These are phyloP conservation scores for Trachurus trachurus DNA, from an alignment of 2,797 vertebrate species.

Conservation along the genomic window DNA sequence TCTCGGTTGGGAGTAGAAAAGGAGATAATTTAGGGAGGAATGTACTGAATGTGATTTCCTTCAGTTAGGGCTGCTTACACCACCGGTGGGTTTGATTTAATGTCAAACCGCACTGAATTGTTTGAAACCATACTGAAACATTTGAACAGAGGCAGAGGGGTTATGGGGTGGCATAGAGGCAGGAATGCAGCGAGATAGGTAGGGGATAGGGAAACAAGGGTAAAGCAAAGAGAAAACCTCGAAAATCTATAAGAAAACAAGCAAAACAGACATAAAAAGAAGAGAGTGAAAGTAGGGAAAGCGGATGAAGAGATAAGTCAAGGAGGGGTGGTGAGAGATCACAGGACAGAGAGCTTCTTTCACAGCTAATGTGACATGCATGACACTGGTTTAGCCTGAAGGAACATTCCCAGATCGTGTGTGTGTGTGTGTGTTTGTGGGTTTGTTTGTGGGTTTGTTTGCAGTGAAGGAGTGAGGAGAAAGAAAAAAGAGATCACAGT, in stretches of 20 bases:
- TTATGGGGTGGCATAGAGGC: conserved; percentile 26
- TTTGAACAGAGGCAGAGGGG: conserved; percentile 29
- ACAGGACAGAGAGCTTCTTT: conserved; percentile 81
- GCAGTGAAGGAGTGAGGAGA: conserved; percentile 9
- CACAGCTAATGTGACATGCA: conserved; percentile 81
- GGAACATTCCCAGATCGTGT: conserved; percentile 74
- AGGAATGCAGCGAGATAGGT: conserved; percentile 47
- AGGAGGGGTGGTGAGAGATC: conserved; percentile 59
- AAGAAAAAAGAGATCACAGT: conserved; percentile 65
- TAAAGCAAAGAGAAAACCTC: neutral
- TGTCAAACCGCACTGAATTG: conserved; percentile 54
- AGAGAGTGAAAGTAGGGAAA: conserved; percentile 20
- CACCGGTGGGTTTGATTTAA: conserved; percentile 57
- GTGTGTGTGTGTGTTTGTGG: conserved; percentile 55
- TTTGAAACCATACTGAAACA: conserved; percentile 48
- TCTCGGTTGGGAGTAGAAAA: conserved; percentile 20
- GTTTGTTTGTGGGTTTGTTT: conserved; percentile 10
- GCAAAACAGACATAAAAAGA: conserved; percentile 9
- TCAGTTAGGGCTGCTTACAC: conserved; percentile 39
- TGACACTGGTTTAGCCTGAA: conserved; percentile 78
- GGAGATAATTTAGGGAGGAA: conserved; percentile 48
- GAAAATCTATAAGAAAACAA: neutral
- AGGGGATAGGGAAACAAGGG: conserved; percentile 4
- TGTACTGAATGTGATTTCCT: conserved; percentile 66
- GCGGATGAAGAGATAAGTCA: conserved; percentile 37